Conservation (phyloP, 2,797 vertebrate species). For the Eupleurogrammus muticus region DNA sequence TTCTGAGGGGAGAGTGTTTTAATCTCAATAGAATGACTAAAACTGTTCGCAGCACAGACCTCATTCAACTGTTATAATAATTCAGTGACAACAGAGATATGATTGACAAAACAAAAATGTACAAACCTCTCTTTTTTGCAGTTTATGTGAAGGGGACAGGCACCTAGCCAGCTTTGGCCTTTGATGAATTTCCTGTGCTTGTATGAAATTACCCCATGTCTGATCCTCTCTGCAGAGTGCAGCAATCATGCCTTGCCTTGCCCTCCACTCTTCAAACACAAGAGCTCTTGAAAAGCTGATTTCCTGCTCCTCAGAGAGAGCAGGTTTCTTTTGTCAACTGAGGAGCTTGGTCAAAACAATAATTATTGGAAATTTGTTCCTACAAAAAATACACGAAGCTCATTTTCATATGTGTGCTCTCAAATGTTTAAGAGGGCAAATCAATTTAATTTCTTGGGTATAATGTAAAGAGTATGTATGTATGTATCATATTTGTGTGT, state of each 20-base stretch:
- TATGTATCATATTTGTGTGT: slow-evolving; percentile 26
- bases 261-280: slow-evolving; percentile 77
- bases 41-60: too few relatives aligned
- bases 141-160: slow-evolving; percentile 27
- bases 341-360: slow-evolving; percentile 81
- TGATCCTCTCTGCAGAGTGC: slow-evolving; percentile 69
- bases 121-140: slow-evolving; percentile 25
- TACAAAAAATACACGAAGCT: slow-evolving; percentile 70
- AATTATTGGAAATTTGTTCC: slow-evolving; percentile 76
- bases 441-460: slow-evolving; percentile 62
- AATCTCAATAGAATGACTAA: too few relatives aligned
- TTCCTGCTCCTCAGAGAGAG: slow-evolving; percentile 79
- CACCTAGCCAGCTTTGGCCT: slow-evolving; percentile 43
- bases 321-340: slow-evolving; percentile 76
- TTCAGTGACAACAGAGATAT: too few relatives aligned
- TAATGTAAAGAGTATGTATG: slow-evolving; percentile 26
- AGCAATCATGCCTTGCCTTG: slow-evolving; percentile 78
- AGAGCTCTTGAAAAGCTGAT: slow-evolving; percentile 82
- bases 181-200: slow-evolving; percentile 50
- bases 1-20: too few relatives aligned
- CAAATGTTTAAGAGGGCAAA: slow-evolving; percentile 65
- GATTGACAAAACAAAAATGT: too few relatives aligned
- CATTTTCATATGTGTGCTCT: slow-evolving; percentile 64
- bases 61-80: too few relatives aligned
- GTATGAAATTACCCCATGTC: slow-evolving; percentile 65